Evolutionary conservation across 2,113 vertebrate species (phyloP).

Genomic region (Corynorhinus townsendii): DNA sequence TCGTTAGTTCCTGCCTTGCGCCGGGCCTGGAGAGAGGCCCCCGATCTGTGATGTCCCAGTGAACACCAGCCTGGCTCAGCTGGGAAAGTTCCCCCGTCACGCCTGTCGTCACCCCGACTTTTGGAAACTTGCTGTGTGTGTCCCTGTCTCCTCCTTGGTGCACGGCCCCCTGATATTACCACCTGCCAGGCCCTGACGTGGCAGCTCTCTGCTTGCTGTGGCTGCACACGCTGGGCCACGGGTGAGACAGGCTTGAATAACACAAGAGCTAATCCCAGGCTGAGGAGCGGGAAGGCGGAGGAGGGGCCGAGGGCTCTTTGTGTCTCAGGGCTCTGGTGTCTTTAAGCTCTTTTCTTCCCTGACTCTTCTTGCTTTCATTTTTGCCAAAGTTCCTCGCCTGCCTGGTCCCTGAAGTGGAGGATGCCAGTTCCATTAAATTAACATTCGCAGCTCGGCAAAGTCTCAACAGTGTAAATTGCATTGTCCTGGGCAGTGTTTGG

Average conservation of each 20-base stretch:
- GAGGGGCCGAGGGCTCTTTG: slow-evolving; percentile 53
- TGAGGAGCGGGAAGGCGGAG: not conserved
- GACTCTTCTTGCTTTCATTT: slow-evolving; percentile 24
- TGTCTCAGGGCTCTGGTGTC: slow-evolving; percentile 43
- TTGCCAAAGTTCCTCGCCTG: not conserved
- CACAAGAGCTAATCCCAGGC: slow-evolving; percentile 16
- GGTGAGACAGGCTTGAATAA: not conserved
- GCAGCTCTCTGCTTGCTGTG: not conserved
- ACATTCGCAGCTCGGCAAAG: not conserved
- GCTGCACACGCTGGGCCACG: fast-evolving
- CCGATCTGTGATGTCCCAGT: fast-evolving
- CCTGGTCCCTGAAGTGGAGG: not conserved
- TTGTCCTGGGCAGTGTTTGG: not conserved
- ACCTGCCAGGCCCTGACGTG: not conserved
- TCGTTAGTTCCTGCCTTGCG: fast-evolving
- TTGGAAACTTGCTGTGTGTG: not conserved
- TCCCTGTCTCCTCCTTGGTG: not conserved
- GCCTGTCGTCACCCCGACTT: not conserved
- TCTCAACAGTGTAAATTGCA: slow-evolving; percentile 42
- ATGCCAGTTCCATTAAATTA: not conserved
- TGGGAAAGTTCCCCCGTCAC: not conserved
- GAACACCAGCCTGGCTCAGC: not conserved
- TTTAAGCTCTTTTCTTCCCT: slow-evolving; percentile 49
- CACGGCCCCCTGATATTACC: no score
- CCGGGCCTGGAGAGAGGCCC: not conserved